A percentile compares a stretch with the other conserved stretches of the same genome.
Conservation (phyloP, 2,113 vertebrate species). For the Aphyosemion australe region DNA sequence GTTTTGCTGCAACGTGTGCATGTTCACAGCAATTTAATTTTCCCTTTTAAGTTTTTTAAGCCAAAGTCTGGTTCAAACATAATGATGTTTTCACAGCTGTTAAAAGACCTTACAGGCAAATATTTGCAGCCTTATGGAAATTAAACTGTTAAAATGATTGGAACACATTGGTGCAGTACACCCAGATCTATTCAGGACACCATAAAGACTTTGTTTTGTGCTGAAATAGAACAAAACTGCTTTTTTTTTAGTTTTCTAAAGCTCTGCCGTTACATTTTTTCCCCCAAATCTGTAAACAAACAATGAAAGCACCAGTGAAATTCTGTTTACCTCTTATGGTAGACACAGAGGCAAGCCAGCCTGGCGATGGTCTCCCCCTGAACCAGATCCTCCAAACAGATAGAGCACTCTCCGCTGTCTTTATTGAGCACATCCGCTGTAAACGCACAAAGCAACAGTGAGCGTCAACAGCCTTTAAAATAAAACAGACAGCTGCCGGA, state of each 20-base stretch:
- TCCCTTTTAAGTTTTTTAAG: background rate
- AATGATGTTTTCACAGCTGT: background rate
- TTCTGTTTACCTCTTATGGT: constrained; percentile 79
- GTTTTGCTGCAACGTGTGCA: background rate
- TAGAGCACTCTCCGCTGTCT: constrained; percentile 83
- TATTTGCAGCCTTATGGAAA: background rate
- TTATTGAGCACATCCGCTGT: constrained; percentile 82
- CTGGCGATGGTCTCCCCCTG: constrained; percentile 82
- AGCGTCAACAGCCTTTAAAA: constrained; percentile 15
- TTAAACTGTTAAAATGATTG: background rate
- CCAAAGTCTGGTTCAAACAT: background rate
- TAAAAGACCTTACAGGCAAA: background rate
- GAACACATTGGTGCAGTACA: no score
- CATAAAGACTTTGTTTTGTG: no score
- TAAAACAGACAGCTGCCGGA: background rate
- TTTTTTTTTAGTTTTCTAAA: no score
- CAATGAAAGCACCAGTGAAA: background rate
- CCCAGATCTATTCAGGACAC: no score
- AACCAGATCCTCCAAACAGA: constrained; percentile 81
- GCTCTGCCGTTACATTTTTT: no score
- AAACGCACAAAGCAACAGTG: constrained; percentile 30
- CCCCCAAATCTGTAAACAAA: background rate
- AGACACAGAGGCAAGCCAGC: constrained; percentile 83
- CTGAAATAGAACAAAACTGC: no score
- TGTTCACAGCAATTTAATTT: background rate